Conservation (phyloP, 2,113 vertebrate species). For the Eolophus roseicapilla region DNA sequence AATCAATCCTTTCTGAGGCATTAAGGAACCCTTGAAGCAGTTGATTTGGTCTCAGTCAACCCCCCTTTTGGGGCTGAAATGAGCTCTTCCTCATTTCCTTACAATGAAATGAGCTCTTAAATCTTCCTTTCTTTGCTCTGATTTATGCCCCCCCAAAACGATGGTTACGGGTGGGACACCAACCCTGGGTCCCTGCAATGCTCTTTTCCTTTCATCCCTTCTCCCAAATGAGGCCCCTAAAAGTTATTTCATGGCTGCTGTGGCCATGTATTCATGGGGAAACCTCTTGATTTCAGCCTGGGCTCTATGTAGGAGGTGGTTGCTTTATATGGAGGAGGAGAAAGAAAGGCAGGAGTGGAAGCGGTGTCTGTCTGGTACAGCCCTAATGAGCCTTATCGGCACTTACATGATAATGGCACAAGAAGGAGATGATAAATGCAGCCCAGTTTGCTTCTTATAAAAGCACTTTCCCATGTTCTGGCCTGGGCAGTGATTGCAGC, state of each 20-base stretch:
- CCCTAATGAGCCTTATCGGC: background rate
- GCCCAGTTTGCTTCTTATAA: background rate
- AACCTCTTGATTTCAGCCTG: background rate
- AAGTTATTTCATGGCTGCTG: rapidly evolving
- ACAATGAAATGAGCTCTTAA: background rate
- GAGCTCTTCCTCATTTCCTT: background rate
- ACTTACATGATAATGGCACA: background rate
- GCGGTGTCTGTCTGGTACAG: background rate
- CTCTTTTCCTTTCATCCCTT: background rate
- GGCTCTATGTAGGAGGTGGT: background rate
- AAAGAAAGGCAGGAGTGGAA: background rate
- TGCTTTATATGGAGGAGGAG: background rate
- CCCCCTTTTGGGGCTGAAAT: background rate
- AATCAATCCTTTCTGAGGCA: background rate
- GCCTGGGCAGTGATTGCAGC: background rate
- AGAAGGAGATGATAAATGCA: background rate
- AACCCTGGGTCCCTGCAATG: rapidly evolving
- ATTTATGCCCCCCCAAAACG: background rate
- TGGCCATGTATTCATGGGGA: background rate
- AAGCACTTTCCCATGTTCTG: background rate
- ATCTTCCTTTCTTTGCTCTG: background rate
- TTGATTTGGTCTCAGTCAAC: rapidly evolving
- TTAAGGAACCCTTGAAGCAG: background rate
- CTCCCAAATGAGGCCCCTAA: background rate
- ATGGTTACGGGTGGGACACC: background rate